Conservation (phyloP, 2,797 vertebrate species). For the Oceanodroma leucorhoa region DNA sequence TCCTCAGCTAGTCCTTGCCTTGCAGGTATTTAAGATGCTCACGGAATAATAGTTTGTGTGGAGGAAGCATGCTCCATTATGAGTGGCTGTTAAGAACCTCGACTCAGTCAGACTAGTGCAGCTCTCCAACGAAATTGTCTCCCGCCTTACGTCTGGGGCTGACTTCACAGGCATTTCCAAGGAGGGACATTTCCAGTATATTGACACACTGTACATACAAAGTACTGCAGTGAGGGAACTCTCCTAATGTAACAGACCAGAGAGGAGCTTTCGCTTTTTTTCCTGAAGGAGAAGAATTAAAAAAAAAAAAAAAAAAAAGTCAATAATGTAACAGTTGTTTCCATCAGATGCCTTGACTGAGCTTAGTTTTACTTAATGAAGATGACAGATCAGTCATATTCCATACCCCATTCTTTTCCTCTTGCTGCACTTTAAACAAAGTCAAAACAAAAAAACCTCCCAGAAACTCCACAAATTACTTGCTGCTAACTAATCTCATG, state of each 20-base stretch:
- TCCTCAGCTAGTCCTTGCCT: not conserved
- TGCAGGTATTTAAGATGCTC: not conserved
- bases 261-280: not conserved
- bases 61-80: not conserved
- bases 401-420: not conserved
- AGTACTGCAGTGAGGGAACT: not conserved
- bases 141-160: rapidly evolving
- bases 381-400: not conserved
- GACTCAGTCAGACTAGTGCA: not conserved
- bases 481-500: not conserved
- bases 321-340: not conserved
- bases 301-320: too few species aligned
- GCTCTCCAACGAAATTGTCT: not conserved
- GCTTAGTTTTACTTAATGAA: not conserved
- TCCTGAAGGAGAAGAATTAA: not conserved
- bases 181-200: not conserved
- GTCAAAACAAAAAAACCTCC: not conserved
- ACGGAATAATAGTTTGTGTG: not conserved
- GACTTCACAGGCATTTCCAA: not conserved
- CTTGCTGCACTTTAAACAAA: not conserved
- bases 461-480: not conserved
- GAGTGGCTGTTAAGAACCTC: not conserved
- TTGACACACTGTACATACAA: not conserved
- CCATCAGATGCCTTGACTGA: not conserved
- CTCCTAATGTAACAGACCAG: not conserved